Base-by-base conservation (phyloP, 2,888 invertebrate species). In the Hylaea fasciaria region DNA sequence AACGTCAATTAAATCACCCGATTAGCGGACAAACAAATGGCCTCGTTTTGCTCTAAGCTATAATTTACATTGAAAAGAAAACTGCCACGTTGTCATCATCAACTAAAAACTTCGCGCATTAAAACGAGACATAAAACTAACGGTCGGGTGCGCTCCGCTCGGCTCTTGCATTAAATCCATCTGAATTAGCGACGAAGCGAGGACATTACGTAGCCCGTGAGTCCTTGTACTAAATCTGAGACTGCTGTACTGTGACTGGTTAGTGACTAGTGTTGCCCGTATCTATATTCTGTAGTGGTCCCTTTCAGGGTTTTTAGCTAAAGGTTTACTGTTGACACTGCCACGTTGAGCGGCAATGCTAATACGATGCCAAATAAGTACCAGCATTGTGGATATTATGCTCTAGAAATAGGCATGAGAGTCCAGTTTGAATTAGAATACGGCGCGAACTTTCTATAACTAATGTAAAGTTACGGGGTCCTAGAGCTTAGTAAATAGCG, bases 171-270 rank as follows among this genome's bases (percentile, higher is more conserved):
- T 77, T 85, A 83, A 84, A 85, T 86, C 78, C 79, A 76, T 83
- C 82, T 79, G 82, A 82, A 83, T 83, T 84, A 81, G 80, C 77
- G 73, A 73, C 79, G 79, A 81, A 74, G 78, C 78, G 76, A 74
- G 79, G 74, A 78, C 81, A 80, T 82, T 82, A 80, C 76, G 73
- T 70, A 66, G 73, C 67, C 73, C 74, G 71, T 74, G 75, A 78
- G 77, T 81, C 78, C 81, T 81, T 76, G 81, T 73, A 77, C 79
- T 86, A 83, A 85, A 85, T 83, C 82, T 71, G 75, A 75, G 73
- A 35, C 43, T 47, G 35, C 66, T 71, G 69, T 73, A 65, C 69
- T 74, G 69, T 71, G 12, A 37, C 32, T 10, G 32, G 22, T 22
- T 22, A 22, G 3, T 37, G 37, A 1, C 13, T 40, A 40, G 40